Conservation (phyloP, 2,113 vertebrate genomes). For the Equus quagga region DNA sequence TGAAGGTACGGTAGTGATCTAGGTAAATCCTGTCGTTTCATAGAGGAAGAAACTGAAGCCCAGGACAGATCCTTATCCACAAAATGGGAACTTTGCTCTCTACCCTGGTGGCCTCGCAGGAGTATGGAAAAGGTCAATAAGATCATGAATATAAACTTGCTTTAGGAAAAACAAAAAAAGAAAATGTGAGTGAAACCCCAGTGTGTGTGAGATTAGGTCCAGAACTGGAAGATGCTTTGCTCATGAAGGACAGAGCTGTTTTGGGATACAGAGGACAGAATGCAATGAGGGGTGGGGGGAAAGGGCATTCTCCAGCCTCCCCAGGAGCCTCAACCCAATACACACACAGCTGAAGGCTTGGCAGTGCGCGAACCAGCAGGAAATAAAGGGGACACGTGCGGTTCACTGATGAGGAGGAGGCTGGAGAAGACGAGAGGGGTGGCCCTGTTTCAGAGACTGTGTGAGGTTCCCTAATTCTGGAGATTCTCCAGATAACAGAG, state of each 20-base stretch:
- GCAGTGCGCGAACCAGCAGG: not conserved
- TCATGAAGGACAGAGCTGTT: not conserved
- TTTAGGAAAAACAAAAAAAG: not conserved
- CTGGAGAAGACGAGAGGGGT: not conserved
- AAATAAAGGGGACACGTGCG: accelerated
- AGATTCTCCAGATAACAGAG: not conserved
- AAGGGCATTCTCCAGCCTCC: not conserved
- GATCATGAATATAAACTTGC: not conserved
- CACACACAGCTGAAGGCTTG: not conserved
- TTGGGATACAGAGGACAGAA: not conserved
- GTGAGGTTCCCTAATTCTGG: not conserved
- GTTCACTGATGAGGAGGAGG: not conserved
- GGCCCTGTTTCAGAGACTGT: not conserved
- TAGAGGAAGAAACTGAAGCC: not conserved
- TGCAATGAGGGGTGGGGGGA: not conserved
- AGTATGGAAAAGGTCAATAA: not conserved
- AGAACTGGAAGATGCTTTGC: not conserved
- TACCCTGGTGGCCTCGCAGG: not conserved
- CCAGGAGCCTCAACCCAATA: not conserved
- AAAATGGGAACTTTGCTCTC: not conserved
- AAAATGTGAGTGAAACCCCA: not conserved
- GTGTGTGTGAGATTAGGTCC: not conserved
- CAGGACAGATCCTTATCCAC: not conserved
- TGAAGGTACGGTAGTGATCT: not conserved
- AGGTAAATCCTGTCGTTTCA: not conserved